Base-by-base conservation (phyloP, 2,797 vertebrate species). In the Orestias chungarensis region DNA sequence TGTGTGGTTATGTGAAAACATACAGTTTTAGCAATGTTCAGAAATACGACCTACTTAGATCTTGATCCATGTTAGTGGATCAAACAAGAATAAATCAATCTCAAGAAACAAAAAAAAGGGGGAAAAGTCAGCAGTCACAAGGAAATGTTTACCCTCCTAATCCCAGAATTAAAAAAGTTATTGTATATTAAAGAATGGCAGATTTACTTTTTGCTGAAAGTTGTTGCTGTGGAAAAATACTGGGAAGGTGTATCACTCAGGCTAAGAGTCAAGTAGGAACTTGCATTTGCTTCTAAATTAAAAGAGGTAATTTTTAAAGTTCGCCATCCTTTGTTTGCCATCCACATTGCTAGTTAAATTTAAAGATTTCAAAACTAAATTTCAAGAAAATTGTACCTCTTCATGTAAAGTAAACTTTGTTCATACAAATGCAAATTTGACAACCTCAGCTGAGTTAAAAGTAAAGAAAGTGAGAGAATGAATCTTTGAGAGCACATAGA, bases 401-500 rank as follows among this genome's bases (percentile, higher is more conserved):
- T 18, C 17, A 7, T n/a, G 2, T 12, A n/a, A 59, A 35, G 31
- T n/a, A 59, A 61, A 61, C 18, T 3, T 62, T 7, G 15, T 23
- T 11, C 57, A 12, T 9, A 12, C n/a, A 52, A 47, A 7, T 9
- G 27, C 6, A 38, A 23, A 59, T 18, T 12, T 78, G 83, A 84
- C 31, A 46, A 57, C 27, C 31, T 31, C 3, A 31, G 66, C 59
- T 86, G 85, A 91, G 79, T 76, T 77, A 89, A n/a, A 71, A 92
- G 82, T 15, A 4, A 46, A 49, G n/a, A n/a, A 71, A 74, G 74
- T 79, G 89, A 90, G 86, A 79, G 33, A 76, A 72, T 49, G 49
- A 69, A 78, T 20, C 75, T 76, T 74, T 82, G 27, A 29, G 38
- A 72, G 31, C 7, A 38, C 62, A 27, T 62, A 50, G 15, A 23